Base-by-base conservation (phyloP, 2,888 invertebrate genomes). In the Lepidochrysops patricia region DNA sequence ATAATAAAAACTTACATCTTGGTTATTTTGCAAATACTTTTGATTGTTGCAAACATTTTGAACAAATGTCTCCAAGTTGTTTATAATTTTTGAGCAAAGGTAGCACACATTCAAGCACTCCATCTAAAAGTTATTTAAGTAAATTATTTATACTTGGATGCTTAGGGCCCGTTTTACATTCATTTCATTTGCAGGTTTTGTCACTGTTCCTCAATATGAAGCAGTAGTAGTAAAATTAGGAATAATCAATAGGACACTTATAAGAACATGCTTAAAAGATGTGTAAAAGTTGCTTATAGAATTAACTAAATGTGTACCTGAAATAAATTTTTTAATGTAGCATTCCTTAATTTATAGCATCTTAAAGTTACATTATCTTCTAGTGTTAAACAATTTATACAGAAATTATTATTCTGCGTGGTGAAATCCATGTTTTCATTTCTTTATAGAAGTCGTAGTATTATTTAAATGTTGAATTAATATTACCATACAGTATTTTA, bases 41-140 rank as follows among this genome's bases (percentile, higher is more conserved):
- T 84, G 82, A 66, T 85, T 82, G 57, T 69, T 80, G 35, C 79
- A 75, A 0, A 84, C 82, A 72, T 75, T 81, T 56, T 79, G 73
- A 58, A 85, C 74, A 50, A 86, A 84, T 1, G 63, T 23, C 50
- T 85, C 83, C 1, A 76, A 68, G 35, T 76, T 77, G 52, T 77
- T 72, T 1, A 77, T 76, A 35, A 79, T 65, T 56, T 72, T 73
- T 35, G 72, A 78, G 60, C 86, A 86, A 12, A 84, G 35, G 60
- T 72, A 79, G 64, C 86, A 86, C 2, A 86, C 63, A 7, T 52
- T 62, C 62, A 85, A 64, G 4, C 52, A 57, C n/a, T 78, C 73
- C 27, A 68, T 65, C 84, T 84, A 74, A 7, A 75, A 78, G 61
- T n/a, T n/a, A 12, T 35, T 9, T 43, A 43, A 25, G n/a, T n/a